phyloP scores from a whole-genome alignment of 2,797 vertebrate genomes.

The Betta splendens region DNA sequence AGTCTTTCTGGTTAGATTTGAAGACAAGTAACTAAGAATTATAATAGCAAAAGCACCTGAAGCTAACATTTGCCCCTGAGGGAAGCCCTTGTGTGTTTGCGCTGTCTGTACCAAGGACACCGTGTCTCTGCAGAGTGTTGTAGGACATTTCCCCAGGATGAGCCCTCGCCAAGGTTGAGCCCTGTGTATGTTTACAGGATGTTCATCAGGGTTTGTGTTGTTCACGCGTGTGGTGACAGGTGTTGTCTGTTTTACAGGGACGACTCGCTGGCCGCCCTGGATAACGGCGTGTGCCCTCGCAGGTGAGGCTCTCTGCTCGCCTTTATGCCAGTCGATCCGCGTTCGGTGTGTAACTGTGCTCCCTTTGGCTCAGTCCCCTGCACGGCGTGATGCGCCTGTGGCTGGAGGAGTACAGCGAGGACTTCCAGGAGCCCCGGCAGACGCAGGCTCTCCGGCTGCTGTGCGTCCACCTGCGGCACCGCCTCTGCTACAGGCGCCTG shows the following conservation, averaged over 20 bases:
- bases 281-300: conserved; percentile 57
- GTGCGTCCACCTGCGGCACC: conserved; percentile 73
- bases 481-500: conserved; percentile 69
- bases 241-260: conserved; percentile 65
- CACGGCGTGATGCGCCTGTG: conserved; percentile 75
- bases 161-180: neutral
- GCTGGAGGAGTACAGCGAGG: conserved; percentile 84
- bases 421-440: conserved; percentile 84
- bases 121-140: conserved; percentile 33
- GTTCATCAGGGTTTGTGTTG: neutral
- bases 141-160: conserved; percentile 57
- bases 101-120: conserved; percentile 20
- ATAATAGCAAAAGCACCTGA: too few species aligned
- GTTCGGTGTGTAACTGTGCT: too few species aligned
- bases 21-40: too few species aligned
- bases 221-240: neutral
- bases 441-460: conserved; percentile 77
- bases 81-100: conserved; percentile 6
- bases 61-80: neutral
- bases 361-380: conserved; percentile 63
- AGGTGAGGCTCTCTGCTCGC: too few species aligned
- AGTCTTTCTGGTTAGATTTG: too few species aligned
- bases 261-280: conserved; percentile 57
- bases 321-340: too few species aligned
- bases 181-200: conserved; percentile 16